Conservation (phyloP, 2,888 invertebrate genomes). For the Choristoneura rosaceana region DNA sequence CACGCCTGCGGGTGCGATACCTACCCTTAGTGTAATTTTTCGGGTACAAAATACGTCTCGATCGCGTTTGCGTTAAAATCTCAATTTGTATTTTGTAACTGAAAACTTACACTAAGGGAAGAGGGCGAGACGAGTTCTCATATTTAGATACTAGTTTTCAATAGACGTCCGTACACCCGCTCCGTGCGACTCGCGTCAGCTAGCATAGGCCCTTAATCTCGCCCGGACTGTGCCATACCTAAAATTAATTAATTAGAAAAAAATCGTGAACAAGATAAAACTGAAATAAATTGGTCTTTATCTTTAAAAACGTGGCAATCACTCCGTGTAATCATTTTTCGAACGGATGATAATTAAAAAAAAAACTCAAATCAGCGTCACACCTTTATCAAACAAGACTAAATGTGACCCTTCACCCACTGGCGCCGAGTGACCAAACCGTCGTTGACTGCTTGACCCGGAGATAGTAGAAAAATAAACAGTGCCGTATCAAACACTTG, state of each 20-base stretch:
- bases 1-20: too few relatives aligned
- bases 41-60: too few relatives aligned
- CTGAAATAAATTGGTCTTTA: neutral
- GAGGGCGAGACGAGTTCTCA: too few relatives aligned
- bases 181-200: too few relatives aligned
- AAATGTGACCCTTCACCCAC: neutral
- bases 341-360: neutral
- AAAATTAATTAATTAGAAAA: too few relatives aligned
- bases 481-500: slow-evolving; percentile 20
- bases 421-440: neutral
- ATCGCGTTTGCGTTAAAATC: too few relatives aligned
- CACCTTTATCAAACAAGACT: neutral
- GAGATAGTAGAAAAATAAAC: slow-evolving; percentile 10
- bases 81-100: too few relatives aligned
- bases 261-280: neutral
- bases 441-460: slow-evolving; percentile 2
- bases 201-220: too few relatives aligned
- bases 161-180: too few relatives aligned
- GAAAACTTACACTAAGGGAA: too few relatives aligned
- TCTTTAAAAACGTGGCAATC: neutral
- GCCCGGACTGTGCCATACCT: neutral
- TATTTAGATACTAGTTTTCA: too few relatives aligned
- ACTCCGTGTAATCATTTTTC: neutral
- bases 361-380: slow-evolving; percentile 10
- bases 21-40: too few relatives aligned